Evolutionary conservation across 1,140 invertebrate genomes (phyloP).

Genomic region (Meteorus sp.): DNA sequence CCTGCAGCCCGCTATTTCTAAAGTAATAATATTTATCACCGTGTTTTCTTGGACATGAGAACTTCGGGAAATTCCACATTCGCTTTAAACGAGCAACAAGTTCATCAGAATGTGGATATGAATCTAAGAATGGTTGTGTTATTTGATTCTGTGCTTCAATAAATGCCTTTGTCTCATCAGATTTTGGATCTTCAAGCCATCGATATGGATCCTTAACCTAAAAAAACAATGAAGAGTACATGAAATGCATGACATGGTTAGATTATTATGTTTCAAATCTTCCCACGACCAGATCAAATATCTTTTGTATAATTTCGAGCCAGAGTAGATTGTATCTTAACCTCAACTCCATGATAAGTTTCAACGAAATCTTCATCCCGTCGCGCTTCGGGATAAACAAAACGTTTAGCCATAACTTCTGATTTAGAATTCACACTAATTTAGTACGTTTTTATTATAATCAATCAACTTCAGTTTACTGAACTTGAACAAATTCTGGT

Average conservation of each 20-base stretch:
- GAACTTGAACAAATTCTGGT: too few species aligned
- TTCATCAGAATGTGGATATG: slow-evolving; percentile 71
- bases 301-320: too few species aligned
- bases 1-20: slow-evolving; percentile 94
- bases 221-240: too few species aligned
- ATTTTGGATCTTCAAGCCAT: slow-evolving; percentile 96
- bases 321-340: slow-evolving; percentile 49
- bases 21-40: slow-evolving; percentile 91
- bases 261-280: too few species aligned
- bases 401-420: slow-evolving; percentile 17
- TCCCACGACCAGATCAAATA: too few species aligned
- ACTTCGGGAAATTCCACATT: slow-evolving; percentile 96
- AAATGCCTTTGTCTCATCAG: slow-evolving; percentile 88
- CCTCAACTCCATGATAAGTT: slow-evolving; percentile 81
- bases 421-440: not conserved
- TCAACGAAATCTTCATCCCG: slow-evolving; percentile 80
- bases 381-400: slow-evolving; percentile 73
- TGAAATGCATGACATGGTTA: too few species aligned
- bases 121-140: slow-evolving; percentile 81
- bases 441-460: too few species aligned
- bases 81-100: slow-evolving; percentile 81
- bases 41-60: slow-evolving; percentile 80
- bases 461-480: too few species aligned
- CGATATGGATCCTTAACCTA: slow-evolving; percentile 92
- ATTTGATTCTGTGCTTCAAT: slow-evolving; percentile 91